These are phyloP conservation scores for Clarias laeviceps DNA, from an alignment of 2,797 vertebrate species.

Conservation along the genomic window DNA sequence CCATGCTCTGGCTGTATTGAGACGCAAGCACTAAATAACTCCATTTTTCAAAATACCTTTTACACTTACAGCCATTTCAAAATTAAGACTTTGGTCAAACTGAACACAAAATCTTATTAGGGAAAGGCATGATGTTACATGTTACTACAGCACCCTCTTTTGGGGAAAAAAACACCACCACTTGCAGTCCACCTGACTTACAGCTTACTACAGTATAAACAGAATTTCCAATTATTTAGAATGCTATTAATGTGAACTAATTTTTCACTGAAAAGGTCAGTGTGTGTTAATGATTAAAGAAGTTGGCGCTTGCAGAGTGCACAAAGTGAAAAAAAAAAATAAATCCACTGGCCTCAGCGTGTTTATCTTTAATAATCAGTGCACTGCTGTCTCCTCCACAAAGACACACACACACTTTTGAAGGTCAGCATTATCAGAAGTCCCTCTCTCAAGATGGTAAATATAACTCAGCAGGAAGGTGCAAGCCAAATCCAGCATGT, in stretches of 20 bases:
- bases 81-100: neutral
- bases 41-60: neutral
- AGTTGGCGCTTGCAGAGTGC: neutral
- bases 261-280: conserved; percentile 29
- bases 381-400: conserved; percentile 15
- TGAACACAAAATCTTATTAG: neutral
- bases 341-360: conserved; percentile 20
- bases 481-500: conserved; percentile 13
- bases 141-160: conserved; percentile 8
- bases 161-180: neutral
- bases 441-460: conserved; percentile 32
- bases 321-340: conserved; percentile 45
- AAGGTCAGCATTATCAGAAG: conserved; percentile 38
- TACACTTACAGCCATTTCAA: neutral
- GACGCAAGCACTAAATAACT: neutral
- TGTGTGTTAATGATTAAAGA: neutral
- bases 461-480: conserved; percentile 36
- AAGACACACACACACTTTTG: conserved; percentile 18
- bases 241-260: neutral
- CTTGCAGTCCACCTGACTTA: neutral
- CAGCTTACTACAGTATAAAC: neutral
- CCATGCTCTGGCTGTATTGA: neutral
- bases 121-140: neutral
- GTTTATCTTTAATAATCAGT: conserved; percentile 50
- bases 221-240: neutral